Evolutionary conservation across 2,888 invertebrate genomes (phyloP).

Genomic region (Agonopterix heracliana): DNA sequence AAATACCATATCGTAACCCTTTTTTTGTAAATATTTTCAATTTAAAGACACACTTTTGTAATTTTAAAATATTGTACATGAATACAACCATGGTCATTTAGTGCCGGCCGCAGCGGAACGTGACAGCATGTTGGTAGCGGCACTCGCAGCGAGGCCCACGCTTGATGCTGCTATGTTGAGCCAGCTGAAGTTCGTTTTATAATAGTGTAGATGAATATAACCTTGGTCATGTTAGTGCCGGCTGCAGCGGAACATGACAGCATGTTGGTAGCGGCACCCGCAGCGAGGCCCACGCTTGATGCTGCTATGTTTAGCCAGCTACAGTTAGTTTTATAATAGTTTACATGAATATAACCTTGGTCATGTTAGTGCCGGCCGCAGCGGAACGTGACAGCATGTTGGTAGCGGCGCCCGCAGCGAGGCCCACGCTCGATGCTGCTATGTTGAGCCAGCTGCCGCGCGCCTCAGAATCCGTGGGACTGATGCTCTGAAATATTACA

Average conservation of each 20-base stretch:
- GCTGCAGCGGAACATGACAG: constrained; percentile 64
- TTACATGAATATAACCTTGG: constrained; percentile 39
- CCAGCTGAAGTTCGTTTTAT: too few species aligned
- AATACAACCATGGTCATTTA: constrained; percentile 58
- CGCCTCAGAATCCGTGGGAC: constrained; percentile 70
- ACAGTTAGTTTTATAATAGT: too few species aligned
- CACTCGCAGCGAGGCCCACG: constrained; percentile 72
- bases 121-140: constrained; percentile 62
- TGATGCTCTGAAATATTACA: constrained; percentile 46
- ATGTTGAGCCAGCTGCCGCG: constrained; percentile 78
- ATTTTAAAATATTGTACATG: too few species aligned
- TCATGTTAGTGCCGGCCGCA: constrained; percentile 64
- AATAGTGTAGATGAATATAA: constrained; percentile 14
- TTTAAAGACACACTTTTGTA: too few species aligned
- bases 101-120: constrained; percentile 66
- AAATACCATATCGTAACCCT: too few species aligned
- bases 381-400: constrained; percentile 61
- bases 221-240: constrained; percentile 67
- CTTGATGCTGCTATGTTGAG: constrained; percentile 18
- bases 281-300: constrained; percentile 71
- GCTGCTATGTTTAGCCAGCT: constrained; percentile 77
- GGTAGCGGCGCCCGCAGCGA: constrained; percentile 72
- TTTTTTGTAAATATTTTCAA: too few species aligned
- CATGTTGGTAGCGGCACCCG: constrained; percentile 67
- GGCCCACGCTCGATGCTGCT: constrained; percentile 71